Evolutionary conservation across 2,888 invertebrate genomes (phyloP), one percentile per base, ranked within the genome.

Genomic region (Lycia hirtaria): DNA sequence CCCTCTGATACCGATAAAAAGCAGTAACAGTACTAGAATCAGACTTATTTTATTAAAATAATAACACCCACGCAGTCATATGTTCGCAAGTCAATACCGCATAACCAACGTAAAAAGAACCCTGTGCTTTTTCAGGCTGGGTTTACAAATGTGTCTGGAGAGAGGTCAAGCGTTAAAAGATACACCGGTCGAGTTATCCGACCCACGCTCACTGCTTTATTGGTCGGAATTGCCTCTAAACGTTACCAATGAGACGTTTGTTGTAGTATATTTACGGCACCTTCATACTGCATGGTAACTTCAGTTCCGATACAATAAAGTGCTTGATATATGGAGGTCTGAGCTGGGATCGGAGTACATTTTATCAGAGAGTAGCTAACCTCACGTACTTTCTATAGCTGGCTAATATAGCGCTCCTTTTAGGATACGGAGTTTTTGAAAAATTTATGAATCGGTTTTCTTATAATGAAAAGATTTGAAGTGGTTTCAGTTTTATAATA

Each of bases 211-310:
- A 67, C 77, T 81, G 79, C 85, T 90, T 91, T 91, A 92, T 91
- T 88, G 89, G 85, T 76, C 79, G 76, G 83, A 91, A 91, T 92
- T 91, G 88, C 83, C 76, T 83, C 85, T 92, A 92, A 91, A 91
- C 85, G 90, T 81, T 91, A 85, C 87, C 88, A 89, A 88, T 88
- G 89, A 88, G 85, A 76, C 85, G 81, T 84, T 84, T 84, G 84
- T 87, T 86, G 85, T 76, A 80, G 85, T 88, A 78, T 88, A 89
- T 90, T 89, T 90, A 90, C 84, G 85, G 80, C 70, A 73, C 79
- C 77, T 67, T 58, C 67, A 61, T 67, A 65, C 63, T 81, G 82
- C 78, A 77, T 77, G 77, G 79, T 76, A 76, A 72, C 72, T 64
- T 74, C 69, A 70, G 75, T 69, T 75, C 67, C 69, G 76, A 76